These are phyloP conservation scores for Chiropotes sagulatus DNA, from an alignment of 2,797 vertebrate genomes.

Conservation along the genomic window DNA sequence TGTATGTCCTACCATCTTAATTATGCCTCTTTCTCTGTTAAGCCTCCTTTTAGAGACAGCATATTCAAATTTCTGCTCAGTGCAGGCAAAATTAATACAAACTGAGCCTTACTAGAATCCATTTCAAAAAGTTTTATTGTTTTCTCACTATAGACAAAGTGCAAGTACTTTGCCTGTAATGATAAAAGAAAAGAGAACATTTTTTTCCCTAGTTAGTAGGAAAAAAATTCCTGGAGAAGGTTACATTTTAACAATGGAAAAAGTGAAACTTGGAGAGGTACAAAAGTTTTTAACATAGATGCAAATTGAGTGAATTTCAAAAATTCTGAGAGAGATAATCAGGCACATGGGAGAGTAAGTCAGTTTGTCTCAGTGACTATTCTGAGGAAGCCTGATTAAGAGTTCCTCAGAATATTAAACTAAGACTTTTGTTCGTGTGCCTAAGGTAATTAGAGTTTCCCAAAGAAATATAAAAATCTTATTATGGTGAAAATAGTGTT, in stretches of 20 bases:
- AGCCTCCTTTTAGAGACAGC: conserved; percentile 10
- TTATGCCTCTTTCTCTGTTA: conserved; percentile 13
- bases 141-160: conserved; percentile 50
- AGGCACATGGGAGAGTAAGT: conserved; percentile 61
- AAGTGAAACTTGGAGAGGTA: conserved; percentile 26
- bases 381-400: conserved; percentile 70
- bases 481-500: background rate
- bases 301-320: conserved; percentile 59
- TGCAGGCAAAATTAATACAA: conserved; percentile 25
- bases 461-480: conserved; percentile 12
- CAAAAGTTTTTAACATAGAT: conserved; percentile 49
- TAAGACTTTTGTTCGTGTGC: conserved; percentile 45
- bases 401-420: conserved; percentile 41
- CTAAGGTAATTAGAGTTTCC: conserved; percentile 61
- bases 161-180: background rate
- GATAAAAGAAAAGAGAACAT: conserved; percentile 21
- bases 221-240: conserved; percentile 27
- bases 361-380: conserved; percentile 58
- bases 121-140: conserved; percentile 41
- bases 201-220: conserved; percentile 34
- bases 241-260: background rate
- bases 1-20: background rate
- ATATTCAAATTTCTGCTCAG: background rate
- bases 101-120: background rate
- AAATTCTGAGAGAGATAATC: conserved; percentile 62